Evolutionary conservation across 2,797 vertebrate species (phyloP).

Genomic region (Kryptopterus vitreolus): DNA sequence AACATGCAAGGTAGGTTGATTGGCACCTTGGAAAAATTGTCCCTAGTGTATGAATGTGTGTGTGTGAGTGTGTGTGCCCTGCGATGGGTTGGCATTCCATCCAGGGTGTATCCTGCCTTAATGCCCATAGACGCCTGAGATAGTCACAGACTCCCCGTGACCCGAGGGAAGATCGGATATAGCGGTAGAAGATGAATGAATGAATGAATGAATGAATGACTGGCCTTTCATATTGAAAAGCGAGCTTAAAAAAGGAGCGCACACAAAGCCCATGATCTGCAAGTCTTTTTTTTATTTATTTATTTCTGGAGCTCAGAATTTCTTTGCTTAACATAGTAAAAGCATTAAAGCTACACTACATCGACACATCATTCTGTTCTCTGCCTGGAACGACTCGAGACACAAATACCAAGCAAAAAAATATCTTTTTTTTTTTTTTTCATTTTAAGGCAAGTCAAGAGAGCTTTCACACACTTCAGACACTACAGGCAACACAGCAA

Average conservation of each 20-base stretch:
- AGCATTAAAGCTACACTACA: slow-evolving; percentile 86
- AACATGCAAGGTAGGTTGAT: too few species aligned
- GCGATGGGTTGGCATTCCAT: too few species aligned
- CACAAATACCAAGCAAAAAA: slow-evolving; percentile 70
- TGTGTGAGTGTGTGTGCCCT: too few species aligned
- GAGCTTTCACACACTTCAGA: slow-evolving; percentile 55
- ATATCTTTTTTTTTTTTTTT: slow-evolving; percentile 65
- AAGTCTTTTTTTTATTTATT: too few species aligned
- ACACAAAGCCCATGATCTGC: slow-evolving; percentile 72
- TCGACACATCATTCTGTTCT: slow-evolving; percentile 72
- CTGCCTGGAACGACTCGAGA: slow-evolving; percentile 69
- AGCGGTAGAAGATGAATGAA: too few species aligned
- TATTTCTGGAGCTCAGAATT: slow-evolving; percentile 89
- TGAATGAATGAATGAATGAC: too few species aligned
- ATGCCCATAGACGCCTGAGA: too few species aligned
- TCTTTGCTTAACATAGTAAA: slow-evolving; percentile 86
- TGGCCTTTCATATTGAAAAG: background rate
- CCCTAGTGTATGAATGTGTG: too few species aligned
- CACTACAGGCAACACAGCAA: slow-evolving; percentile 28
- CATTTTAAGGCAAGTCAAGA: slow-evolving; percentile 76
- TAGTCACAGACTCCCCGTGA: too few species aligned
- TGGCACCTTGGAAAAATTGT: too few species aligned
- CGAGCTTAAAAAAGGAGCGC: background rate
- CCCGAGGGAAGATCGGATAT: too few species aligned
- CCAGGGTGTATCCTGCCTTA: too few species aligned